A percentile compares a stretch with the other conserved stretches of the same genome.
Conservation (phyloP, 2,888 invertebrate species). For the Fragum fragum region DNA sequence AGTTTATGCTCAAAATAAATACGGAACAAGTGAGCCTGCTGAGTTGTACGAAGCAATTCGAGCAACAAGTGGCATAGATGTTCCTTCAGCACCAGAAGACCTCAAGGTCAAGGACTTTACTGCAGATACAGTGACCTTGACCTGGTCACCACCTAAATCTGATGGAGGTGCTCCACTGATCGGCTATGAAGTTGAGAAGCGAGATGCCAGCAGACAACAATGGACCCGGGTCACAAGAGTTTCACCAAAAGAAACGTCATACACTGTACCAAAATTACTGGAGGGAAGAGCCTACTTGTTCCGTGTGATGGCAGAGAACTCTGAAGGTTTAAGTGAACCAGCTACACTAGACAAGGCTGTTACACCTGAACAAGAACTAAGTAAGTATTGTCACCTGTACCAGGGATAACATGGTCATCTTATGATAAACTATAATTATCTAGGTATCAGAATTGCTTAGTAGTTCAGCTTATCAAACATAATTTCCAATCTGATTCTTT, state of each 20-base stretch:
- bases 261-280: slow-evolving; percentile 88
- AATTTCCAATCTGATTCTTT: too few relatives aligned
- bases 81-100: slow-evolving; percentile 82
- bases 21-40: slow-evolving; percentile 89
- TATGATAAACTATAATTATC: too few relatives aligned
- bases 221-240: slow-evolving; percentile 77
- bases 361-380: slow-evolving; percentile 75
- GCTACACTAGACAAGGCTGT: slow-evolving; percentile 88
- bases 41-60: slow-evolving; percentile 91
- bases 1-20: slow-evolving; percentile 86
- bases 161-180: slow-evolving; percentile 92
- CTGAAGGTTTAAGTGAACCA: slow-evolving; percentile 96
- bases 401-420: too few relatives aligned
- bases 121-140: slow-evolving; percentile 90
- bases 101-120: slow-evolving; percentile 78
- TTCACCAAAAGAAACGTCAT: slow-evolving; percentile 70
- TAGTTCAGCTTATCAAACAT: too few relatives aligned
- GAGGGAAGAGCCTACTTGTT: slow-evolving; percentile 97
- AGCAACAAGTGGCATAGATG: slow-evolving; percentile 76
- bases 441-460: too few relatives aligned
- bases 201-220: slow-evolving; percentile 87
- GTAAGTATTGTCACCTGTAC: slow-evolving; percentile 75
- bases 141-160: slow-evolving; percentile 95
- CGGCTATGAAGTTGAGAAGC: slow-evolving; percentile 83
- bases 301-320: slow-evolving; percentile 94